phyloP scores from a whole-genome alignment of 1,140 invertebrate species.

The Papilio helenus region DNA sequence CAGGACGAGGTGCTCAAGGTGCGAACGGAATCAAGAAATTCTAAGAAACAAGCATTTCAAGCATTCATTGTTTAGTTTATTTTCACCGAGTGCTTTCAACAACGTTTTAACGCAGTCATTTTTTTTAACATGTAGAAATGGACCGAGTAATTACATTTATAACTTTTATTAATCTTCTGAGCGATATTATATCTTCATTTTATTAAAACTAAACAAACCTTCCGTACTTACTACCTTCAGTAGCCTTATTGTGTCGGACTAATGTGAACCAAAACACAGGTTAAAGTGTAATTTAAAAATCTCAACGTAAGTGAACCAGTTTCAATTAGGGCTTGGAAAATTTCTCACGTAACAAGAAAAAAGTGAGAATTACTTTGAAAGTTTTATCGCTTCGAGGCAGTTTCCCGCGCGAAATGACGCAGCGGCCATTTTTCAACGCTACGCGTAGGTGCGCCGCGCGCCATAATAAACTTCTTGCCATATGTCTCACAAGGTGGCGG shows the following conservation, averaged over 20 bases:
- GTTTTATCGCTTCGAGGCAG: slow-evolving; percentile 43
- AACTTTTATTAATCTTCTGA: too few relatives aligned
- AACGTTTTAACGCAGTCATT: not conserved
- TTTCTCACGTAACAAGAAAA: slow-evolving; percentile 29
- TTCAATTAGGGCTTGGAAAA: slow-evolving; percentile 33
- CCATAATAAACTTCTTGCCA: slow-evolving; percentile 46
- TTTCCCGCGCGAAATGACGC: slow-evolving; percentile 34
- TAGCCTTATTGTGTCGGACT: too few relatives aligned
- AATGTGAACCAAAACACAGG: too few relatives aligned
- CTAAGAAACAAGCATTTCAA: slow-evolving; percentile 47
- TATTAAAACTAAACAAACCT: too few relatives aligned
- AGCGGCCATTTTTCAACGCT: slow-evolving; percentile 43
- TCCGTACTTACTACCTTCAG: too few relatives aligned
- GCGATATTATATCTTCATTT: too few relatives aligned
- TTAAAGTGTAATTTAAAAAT: not conserved
- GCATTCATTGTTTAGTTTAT: slow-evolving; percentile 51
- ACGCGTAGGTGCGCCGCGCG: slow-evolving; percentile 37
- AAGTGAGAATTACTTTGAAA: slow-evolving; percentile 46
- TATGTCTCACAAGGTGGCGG: slow-evolving; percentile 42
- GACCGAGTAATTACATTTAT: too few relatives aligned
- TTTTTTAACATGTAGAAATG: not conserved
- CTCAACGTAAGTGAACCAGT: slow-evolving; percentile 1
- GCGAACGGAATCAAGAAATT: slow-evolving; percentile 57
- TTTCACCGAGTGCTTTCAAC: slow-evolving; percentile 30
- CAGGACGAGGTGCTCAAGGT: slow-evolving; percentile 62